Evolutionary conservation across 2,113 vertebrate genomes (phyloP).

Genomic region (Nematolebias whitei): DNA sequence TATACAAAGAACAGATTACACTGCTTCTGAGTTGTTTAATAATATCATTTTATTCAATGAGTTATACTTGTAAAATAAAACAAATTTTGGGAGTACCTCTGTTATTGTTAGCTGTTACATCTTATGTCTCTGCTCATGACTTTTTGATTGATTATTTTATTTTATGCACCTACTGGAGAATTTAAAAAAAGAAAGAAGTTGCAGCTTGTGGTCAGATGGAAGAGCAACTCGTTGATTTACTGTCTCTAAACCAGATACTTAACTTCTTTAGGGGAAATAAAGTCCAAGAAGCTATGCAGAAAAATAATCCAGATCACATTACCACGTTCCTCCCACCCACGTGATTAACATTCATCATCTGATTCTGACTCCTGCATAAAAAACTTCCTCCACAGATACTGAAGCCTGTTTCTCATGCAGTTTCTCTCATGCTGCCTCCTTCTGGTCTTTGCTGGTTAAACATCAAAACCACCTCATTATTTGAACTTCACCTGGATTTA

Average conservation of each 20-base stretch:
- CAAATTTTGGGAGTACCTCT: no score
- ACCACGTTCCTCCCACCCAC: constrained; percentile 28
- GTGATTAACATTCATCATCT: constrained; percentile 19
- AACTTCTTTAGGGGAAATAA: constrained; percentile 12
- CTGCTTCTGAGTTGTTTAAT: no score
- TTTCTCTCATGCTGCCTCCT: constrained; percentile 51
- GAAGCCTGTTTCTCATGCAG: constrained; percentile 1
- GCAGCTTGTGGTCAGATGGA: constrained; percentile 23
- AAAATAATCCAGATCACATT: constrained; percentile 57
- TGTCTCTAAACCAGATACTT: constrained; percentile 42
- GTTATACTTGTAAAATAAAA: no score
- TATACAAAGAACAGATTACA: neutral
- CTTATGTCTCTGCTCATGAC: no score
- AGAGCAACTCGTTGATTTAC: constrained; percentile 49
- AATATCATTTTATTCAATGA: neutral
- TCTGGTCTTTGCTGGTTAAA: constrained; percentile 34
- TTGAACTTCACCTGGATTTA: neutral
- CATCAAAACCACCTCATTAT: neutral
- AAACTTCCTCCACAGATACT: neutral
- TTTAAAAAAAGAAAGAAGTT: neutral
- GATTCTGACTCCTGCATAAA: neutral
- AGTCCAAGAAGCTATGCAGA: constrained; percentile 26
- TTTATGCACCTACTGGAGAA: neutral
- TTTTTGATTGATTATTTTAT: no score
- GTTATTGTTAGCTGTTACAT: no score